Evolutionary conservation across 2,797 vertebrate species (phyloP).

Genomic region (Phalloptychus januarius): DNA sequence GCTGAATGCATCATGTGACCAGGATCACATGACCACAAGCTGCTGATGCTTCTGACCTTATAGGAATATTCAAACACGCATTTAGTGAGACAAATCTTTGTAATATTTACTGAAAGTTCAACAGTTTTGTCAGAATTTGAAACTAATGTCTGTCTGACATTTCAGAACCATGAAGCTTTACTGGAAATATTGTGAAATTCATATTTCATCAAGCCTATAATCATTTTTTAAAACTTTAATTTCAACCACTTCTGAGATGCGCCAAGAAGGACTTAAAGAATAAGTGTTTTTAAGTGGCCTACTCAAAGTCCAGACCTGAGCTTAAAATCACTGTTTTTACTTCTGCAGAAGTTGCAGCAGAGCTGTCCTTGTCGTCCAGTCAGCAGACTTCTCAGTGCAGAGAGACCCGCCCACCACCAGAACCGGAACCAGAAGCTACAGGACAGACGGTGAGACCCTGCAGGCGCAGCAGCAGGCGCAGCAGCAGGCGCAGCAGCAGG

Average conservation of each 20-base stretch:
- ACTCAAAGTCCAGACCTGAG: not conserved
- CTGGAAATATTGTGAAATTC: not conserved
- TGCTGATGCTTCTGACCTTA: too few species aligned
- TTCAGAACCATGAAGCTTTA: not conserved
- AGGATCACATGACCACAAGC: too few species aligned
- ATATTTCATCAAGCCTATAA: too few species aligned
- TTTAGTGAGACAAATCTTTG: not conserved
- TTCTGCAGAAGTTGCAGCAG: not conserved
- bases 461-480: not conserved
- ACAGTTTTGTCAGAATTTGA: not conserved
- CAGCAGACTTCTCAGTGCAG: conserved; percentile 1
- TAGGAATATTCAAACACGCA: not conserved
- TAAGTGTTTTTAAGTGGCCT: not conserved
- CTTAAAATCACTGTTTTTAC: not conserved
- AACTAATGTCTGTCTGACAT: not conserved
- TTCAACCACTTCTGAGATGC: too few species aligned
- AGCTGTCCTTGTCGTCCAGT: not conserved
- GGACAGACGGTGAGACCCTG: conserved; percentile 17
- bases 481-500: too few species aligned
- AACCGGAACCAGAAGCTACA: not conserved
- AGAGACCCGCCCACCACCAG: not conserved
- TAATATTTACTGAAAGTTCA: too few species aligned
- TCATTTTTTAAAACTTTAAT: too few species aligned
- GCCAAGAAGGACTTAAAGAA: not conserved
- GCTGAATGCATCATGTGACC: too few species aligned